phyloP scores from a whole-genome alignment of 2,113 vertebrate species.

The Pollachius pollachius region DNA sequence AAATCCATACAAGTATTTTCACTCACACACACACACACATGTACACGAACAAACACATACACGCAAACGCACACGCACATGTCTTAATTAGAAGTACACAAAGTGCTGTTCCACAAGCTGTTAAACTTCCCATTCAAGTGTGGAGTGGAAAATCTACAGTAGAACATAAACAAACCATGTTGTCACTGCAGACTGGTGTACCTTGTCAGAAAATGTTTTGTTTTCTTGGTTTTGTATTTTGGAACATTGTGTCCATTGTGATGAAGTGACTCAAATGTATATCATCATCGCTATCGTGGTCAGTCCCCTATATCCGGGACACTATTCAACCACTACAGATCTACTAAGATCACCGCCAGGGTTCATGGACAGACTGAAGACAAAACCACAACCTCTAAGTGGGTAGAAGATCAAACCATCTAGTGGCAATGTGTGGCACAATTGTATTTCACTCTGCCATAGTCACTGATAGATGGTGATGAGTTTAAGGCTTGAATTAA shows the following conservation, averaged over 20 bases:
- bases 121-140: neutral
- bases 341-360: too few species aligned
- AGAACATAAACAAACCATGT: neutral
- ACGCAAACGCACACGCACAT: neutral
- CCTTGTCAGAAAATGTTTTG: neutral
- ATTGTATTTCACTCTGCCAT: too few species aligned
- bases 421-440: too few species aligned
- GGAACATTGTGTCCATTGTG: neutral
- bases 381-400: too few species aligned
- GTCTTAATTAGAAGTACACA: neutral
- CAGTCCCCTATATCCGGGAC: neutral
- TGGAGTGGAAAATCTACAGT: neutral
- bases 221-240: neutral
- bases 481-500: too few species aligned
- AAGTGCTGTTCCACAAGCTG: neutral
- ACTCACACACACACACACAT: neutral
- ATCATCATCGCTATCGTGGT: neutral
- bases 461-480: too few species aligned
- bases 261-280: neutral
- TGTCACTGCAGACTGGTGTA: neutral
- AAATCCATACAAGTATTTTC: neutral
- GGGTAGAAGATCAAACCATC: too few species aligned
- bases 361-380: too few species aligned
- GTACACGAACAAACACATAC: neutral
- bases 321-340: too few species aligned